These are phyloP conservation scores for Hemichromis elongatus DNA, from an alignment of 2,113 vertebrate species.

Conservation along the genomic window DNA sequence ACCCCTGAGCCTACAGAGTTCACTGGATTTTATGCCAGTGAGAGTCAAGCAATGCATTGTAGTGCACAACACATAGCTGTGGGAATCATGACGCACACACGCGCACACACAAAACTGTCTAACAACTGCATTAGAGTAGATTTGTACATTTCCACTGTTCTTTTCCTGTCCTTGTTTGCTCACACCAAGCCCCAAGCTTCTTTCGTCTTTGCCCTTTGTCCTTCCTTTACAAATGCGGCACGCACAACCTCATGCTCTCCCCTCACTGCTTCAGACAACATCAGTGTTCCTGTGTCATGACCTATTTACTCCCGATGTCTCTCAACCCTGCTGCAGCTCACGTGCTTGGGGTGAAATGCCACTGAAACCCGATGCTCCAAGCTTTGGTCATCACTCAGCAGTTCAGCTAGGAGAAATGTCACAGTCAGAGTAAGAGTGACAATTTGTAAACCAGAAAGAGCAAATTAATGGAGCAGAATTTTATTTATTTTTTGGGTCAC, in stretches of 20 bases:
- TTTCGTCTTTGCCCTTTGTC: constrained; percentile 14
- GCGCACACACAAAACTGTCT: background rate
- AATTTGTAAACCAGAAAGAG: background rate
- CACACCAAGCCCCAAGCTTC: background rate
- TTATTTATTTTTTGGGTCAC: background rate
- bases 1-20: background rate
- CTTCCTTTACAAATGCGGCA: constrained; percentile 8
- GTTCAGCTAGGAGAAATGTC: constrained; percentile 46
- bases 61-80: background rate
- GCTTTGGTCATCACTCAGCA: constrained; percentile 16
- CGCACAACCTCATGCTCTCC: constrained; percentile 6
- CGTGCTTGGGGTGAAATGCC: constrained; percentile 28
- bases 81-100: background rate
- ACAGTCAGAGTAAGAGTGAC: background rate
- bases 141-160: background rate
- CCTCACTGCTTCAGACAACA: constrained; percentile 34
- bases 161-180: constrained; percentile 7
- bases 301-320: constrained; percentile 38
- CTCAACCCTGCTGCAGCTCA: constrained; percentile 35
- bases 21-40: background rate
- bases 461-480: background rate
- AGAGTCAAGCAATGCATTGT: background rate
- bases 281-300: constrained; percentile 46
- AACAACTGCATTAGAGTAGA: background rate
- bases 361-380: constrained; percentile 37